Evolutionary conservation across 2,888 invertebrate genomes (phyloP).

Genomic region (Charanyca ferruginea): DNA sequence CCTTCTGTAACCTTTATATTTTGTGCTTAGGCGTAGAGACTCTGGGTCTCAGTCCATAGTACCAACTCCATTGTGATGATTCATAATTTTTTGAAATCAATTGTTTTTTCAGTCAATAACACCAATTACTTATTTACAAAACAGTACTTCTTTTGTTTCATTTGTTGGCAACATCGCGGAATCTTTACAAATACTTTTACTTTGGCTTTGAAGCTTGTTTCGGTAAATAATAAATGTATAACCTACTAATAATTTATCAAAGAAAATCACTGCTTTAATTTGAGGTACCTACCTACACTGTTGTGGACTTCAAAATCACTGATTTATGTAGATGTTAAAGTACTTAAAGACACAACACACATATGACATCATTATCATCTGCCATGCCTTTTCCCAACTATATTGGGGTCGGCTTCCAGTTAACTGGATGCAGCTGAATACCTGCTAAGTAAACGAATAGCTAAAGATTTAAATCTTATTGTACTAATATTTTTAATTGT

Average conservation of each 20-base stretch:
- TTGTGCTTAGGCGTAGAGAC: not conserved
- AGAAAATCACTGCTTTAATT: conserved; percentile 31
- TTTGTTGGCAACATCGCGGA: conserved; percentile 44
- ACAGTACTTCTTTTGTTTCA: conserved; percentile 42
- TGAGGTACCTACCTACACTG: not conserved
- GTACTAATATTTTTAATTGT: too few relatives aligned
- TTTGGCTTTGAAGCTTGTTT: conserved; percentile 66
- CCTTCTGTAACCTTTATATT: too few relatives aligned
- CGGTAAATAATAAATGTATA: conserved; percentile 50
- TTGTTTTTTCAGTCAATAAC: conserved; percentile 13
- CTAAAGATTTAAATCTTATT: too few relatives aligned
- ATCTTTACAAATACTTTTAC: conserved; percentile 55
- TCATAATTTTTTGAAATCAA: not conserved
- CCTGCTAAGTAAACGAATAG: too few relatives aligned
- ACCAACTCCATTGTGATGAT: not conserved
- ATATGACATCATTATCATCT: too few relatives aligned
- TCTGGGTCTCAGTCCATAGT: not conserved
- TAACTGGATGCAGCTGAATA: too few relatives aligned
- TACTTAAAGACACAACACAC: too few relatives aligned
- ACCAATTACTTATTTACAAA: conserved; percentile 21
- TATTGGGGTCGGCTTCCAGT: too few relatives aligned
- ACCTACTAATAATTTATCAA: conserved; percentile 52
- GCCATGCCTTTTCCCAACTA: too few relatives aligned
- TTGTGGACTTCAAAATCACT: too few relatives aligned
- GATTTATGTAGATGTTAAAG: too few relatives aligned